A percentile compares a stretch with the other conserved stretches of the same genome.
These are phyloP conservation scores for Dichetophora obliterata DNA, from an alignment of 2,888 invertebrate species.

Conservation along the genomic window DNA sequence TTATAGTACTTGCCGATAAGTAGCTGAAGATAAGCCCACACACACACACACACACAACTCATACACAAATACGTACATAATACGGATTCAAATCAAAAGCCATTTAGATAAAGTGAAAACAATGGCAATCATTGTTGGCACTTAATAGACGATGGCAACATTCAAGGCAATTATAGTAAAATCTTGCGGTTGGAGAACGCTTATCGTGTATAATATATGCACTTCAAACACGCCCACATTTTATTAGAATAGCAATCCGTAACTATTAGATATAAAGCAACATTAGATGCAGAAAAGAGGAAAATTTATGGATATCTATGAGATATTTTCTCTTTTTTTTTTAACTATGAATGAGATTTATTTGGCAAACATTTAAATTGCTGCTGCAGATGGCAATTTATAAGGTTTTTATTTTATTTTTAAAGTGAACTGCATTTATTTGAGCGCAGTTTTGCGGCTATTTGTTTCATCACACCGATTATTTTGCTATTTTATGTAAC, in stretches of 20 bases:
- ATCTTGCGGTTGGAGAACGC: not conserved
- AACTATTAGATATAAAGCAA: not conserved
- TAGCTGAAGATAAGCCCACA: conserved; percentile 30
- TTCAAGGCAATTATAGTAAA: not conserved
- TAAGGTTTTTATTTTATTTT: not conserved
- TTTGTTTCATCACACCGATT: not conserved
- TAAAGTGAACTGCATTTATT: no score
- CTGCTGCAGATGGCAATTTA: not conserved
- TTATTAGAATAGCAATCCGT: conserved; percentile 34
- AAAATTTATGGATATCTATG: not conserved
- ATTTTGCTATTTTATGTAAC: not conserved
- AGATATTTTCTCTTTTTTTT: not conserved
- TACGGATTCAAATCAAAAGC: conserved; percentile 31
- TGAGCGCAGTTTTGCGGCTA: not conserved
- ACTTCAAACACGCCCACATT: conserved; percentile 14
- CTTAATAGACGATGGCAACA: not conserved
- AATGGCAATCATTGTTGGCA: not conserved
- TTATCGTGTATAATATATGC: conserved; percentile 6
- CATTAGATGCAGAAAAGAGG: not conserved
- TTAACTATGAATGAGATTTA: not conserved
- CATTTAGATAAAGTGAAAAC: conserved; percentile 42
- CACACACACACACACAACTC: not conserved
- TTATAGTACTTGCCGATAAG: conserved; percentile 43
- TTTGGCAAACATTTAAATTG: not conserved
- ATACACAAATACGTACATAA: not conserved